phyloP scores from a whole-genome alignment of 2,797 vertebrate species.

The Spinus pinus region DNA sequence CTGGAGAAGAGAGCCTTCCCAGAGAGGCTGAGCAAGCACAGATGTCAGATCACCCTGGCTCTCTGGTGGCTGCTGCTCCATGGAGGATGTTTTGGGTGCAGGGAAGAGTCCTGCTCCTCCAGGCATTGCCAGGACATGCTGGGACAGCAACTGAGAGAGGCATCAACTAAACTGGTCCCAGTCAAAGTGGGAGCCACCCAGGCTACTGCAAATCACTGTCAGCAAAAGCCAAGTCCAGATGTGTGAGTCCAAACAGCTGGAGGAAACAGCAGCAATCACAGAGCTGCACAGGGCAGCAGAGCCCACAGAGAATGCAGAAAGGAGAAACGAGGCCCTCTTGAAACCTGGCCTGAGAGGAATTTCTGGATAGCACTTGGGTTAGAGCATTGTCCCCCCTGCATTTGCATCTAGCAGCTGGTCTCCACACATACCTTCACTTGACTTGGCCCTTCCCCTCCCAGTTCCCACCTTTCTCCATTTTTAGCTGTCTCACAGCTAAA shows the following conservation, averaged over 20 bases:
- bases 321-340: neutral
- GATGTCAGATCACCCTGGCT: neutral
- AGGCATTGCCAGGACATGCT: neutral
- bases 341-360: neutral
- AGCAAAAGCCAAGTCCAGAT: neutral
- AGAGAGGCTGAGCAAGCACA: rapidly evolving
- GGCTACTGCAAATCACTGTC: neutral
- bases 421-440: neutral
- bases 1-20: neutral
- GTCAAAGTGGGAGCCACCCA: neutral
- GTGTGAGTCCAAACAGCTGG: neutral
- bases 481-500: neutral
- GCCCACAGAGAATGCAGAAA: neutral
- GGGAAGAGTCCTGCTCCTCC: neutral
- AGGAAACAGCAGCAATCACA: neutral
- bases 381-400: neutral
- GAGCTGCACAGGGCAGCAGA: neutral
- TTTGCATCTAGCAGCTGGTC: neutral
- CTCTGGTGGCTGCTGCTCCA: neutral
- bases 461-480: neutral
- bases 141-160: neutral
- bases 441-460: neutral
- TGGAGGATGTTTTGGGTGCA: neutral
- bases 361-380: neutral
- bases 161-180: neutral